Conservation (phyloP, 1,140 invertebrate species). For the Lepidurus couesii region DNA sequence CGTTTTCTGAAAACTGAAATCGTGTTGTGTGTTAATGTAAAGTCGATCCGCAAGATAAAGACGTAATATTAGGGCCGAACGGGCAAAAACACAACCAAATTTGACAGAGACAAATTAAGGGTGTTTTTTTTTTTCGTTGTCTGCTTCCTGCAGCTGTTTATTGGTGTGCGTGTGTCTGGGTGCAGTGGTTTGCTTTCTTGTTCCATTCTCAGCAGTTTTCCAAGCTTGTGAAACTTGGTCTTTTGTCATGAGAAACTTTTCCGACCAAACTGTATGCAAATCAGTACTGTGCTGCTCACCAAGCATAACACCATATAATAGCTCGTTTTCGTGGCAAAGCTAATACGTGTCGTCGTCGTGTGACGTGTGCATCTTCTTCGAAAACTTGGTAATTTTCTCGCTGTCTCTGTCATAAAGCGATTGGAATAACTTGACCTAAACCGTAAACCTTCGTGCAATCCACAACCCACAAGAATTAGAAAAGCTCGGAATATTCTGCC, state of each 20-base stretch:
- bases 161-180: constrained; percentile 11
- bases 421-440: not conserved
- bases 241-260: not conserved
- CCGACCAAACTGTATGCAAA: not conserved
- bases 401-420: no score
- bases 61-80: no score
- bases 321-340: not conserved
- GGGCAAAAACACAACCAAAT: not conserved
- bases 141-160: constrained; percentile 6
- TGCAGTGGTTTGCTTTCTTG: constrained; percentile 8
- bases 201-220: not conserved
- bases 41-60: no score
- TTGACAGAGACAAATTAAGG: not conserved
- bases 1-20: no score
- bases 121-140: not conserved
- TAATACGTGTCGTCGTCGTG: not conserved
- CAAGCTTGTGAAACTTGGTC: not conserved
- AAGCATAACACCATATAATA: not conserved
- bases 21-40: no score
- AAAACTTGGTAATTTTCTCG: not conserved
- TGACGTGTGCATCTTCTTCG: not conserved
- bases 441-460: not conserved
- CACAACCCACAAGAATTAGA: not conserved
- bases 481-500: constrained; percentile 7
- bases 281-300: not conserved